Percentiles rank a stretch among this genome's conserved stretches.
Evolutionary conservation across 2,888 invertebrate genomes (phyloP).

Genomic region (Erebia ligea): DNA sequence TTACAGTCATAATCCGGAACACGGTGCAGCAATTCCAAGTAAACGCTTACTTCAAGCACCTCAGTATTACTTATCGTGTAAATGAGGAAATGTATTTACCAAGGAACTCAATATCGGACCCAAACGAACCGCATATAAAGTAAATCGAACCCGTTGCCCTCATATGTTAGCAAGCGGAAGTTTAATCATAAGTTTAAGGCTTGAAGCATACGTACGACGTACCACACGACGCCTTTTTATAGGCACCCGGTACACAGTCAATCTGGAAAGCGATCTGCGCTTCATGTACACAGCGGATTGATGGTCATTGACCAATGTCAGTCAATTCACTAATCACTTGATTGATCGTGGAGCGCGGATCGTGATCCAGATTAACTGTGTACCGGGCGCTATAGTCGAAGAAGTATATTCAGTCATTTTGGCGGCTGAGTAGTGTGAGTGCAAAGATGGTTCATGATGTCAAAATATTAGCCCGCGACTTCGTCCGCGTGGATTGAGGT

Average conservation of each 20-base stretch:
- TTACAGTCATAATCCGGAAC: constrained; percentile 1
- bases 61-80: constrained; percentile 8
- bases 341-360: no score
- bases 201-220: not conserved
- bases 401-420: no score
- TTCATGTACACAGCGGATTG: no score
- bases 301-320: no score
- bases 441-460: no score
- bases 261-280: not conserved
- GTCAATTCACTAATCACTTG: no score
- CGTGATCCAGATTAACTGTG: no score
- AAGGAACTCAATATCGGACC: constrained; percentile 30
- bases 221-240: not conserved
- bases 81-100: constrained; percentile 20
- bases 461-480: no score
- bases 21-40: constrained; percentile 1
- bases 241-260: not conserved
- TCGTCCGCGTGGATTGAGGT: no score
- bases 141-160: constrained; percentile 37
- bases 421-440: no score
- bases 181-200: constrained; percentile 34
- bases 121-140: constrained; percentile 32
- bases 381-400: no score
- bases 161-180: constrained; percentile 30
- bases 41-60: constrained; percentile 1